Evolutionary conservation across 2,113 vertebrate genomes (phyloP).

Genomic region (Pionites leucogaster): DNA sequence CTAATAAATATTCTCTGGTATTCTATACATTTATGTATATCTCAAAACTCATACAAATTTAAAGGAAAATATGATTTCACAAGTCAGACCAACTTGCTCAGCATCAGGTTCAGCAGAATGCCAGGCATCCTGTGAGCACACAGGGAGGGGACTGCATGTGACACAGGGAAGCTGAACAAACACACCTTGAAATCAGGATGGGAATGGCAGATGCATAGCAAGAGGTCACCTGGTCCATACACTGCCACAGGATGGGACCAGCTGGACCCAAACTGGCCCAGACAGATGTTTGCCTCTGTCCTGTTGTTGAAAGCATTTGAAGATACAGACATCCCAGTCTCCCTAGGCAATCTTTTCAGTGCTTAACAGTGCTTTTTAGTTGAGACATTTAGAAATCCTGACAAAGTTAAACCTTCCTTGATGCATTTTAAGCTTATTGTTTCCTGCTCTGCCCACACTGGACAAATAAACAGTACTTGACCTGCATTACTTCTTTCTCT

Average conservation of each 20-base stretch:
- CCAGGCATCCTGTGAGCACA: background rate
- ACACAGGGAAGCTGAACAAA: background rate
- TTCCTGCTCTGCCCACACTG: background rate
- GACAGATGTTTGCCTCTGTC: background rate
- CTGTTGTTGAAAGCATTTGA: background rate
- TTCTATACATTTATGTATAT: slow-evolving; percentile 57
- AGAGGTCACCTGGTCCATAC: background rate
- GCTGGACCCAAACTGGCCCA: background rate
- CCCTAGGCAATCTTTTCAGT: background rate
- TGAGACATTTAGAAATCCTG: background rate
- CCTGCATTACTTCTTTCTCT: background rate
- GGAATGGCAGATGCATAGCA: background rate
- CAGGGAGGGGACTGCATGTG: background rate
- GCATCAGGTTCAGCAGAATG: background rate
- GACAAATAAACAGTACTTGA: background rate
- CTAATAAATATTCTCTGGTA: slow-evolving; percentile 63
- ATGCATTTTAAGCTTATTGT: background rate
- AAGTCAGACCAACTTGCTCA: background rate
- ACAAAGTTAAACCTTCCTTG: background rate
- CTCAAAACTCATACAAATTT: slow-evolving; percentile 27
- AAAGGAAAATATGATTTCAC: slow-evolving; percentile 10
- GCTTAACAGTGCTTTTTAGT: background rate
- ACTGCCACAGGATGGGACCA: background rate
- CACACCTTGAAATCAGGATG: background rate
- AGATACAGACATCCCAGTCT: background rate